Evolutionary conservation across 2,888 invertebrate species (phyloP).

Genomic region (Cheilosia impressa): DNA sequence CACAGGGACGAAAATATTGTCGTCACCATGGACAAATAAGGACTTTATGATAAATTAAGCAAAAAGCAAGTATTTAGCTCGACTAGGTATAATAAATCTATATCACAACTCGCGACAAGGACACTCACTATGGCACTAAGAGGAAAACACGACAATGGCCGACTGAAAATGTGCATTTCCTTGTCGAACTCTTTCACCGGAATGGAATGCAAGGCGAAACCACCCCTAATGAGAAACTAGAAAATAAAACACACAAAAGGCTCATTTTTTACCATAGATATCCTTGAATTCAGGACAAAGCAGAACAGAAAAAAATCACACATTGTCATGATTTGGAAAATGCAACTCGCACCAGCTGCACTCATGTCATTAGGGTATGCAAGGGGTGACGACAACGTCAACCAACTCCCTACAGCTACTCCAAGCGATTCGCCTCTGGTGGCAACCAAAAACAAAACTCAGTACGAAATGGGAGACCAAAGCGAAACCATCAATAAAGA

Average conservation of each 20-base stretch:
- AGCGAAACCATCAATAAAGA: conserved; percentile 26
- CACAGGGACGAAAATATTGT: neutral
- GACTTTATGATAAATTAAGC: too few relatives aligned
- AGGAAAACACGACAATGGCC: conserved; percentile 17
- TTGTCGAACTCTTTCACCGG: conserved; percentile 14
- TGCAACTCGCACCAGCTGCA: conserved; percentile 69
- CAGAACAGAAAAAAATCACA: conserved; percentile 40
- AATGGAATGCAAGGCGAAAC: conserved; percentile 39
- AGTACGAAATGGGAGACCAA: conserved; percentile 28
- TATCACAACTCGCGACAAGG: conserved; percentile 28
- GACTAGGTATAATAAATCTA: neutral
- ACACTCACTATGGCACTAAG: conserved; percentile 35
- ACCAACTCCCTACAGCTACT: conserved; percentile 38
- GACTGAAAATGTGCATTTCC: conserved; percentile 38
- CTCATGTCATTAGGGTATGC: conserved; percentile 27
- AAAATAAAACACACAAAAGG: neutral
- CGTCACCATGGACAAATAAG: too few relatives aligned
- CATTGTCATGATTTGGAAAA: conserved; percentile 67
- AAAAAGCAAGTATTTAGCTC: too few relatives aligned
- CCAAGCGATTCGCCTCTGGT: conserved; percentile 12
- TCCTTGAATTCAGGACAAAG: conserved; percentile 52
- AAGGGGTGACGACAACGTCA: conserved; percentile 51
- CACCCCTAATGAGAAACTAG: conserved; percentile 57
- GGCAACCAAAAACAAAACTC: conserved; percentile 22
- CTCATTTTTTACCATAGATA: neutral